These are phyloP conservation scores for Ispidina picta DNA, from an alignment of 2,797 vertebrate species.

Conservation along the genomic window DNA sequence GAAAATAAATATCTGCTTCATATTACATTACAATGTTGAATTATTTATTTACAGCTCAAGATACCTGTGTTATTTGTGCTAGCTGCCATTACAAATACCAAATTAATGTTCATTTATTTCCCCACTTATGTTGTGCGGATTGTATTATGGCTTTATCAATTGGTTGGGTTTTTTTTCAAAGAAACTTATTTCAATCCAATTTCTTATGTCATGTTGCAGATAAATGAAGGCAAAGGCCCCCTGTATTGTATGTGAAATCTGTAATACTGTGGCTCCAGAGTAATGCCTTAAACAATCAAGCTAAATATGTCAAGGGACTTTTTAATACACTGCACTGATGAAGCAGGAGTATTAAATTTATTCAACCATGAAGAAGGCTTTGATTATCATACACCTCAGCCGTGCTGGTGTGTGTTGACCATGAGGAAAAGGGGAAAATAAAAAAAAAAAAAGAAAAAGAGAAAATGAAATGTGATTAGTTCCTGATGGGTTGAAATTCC, in stretches of 20 bases:
- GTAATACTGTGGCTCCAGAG: constrained; percentile 44
- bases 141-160: constrained; percentile 63
- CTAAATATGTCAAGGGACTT: constrained; percentile 76
- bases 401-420: constrained; percentile 69
- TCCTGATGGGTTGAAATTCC: constrained; percentile 74
- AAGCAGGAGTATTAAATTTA: constrained; percentile 78
- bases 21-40: constrained; percentile 24
- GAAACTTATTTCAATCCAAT: constrained; percentile 66
- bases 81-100: constrained; percentile 5
- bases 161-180: neutral
- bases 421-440: constrained; percentile 1
- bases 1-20: constrained; percentile 44
- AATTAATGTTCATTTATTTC: constrained; percentile 70
- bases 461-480: constrained; percentile 81
- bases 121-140: constrained; percentile 49
- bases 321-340: constrained; percentile 75
- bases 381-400: constrained; percentile 78
- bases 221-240: constrained; percentile 49
- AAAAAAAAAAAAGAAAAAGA: constrained; percentile 15
- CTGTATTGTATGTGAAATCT: constrained; percentile 57
- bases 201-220: constrained; percentile 63
- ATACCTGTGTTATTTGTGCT: constrained; percentile 41
- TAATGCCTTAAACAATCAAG: constrained; percentile 75
- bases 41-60: constrained; percentile 49
- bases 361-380: constrained; percentile 76